Conservation (phyloP, 1,140 invertebrate species). For the Caenorhabditis tropicalis region DNA sequence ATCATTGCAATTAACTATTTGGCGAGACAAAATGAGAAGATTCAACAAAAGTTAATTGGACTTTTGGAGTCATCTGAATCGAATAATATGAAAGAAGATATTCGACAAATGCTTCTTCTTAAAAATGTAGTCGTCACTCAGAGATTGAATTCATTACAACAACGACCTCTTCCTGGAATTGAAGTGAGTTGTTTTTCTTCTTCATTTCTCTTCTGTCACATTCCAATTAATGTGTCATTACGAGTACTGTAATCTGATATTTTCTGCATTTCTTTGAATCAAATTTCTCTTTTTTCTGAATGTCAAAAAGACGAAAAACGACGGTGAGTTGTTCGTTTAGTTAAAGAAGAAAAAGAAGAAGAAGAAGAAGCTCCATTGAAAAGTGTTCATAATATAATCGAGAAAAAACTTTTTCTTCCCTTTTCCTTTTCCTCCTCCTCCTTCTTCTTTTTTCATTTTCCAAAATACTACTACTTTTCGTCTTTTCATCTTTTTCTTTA, state of each 20-base stretch:
- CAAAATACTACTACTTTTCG: conserved; percentile 1
- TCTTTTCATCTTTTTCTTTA: background rate
- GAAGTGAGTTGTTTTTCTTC: background rate
- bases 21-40: conserved; percentile 40
- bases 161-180: background rate
- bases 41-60: conserved; percentile 15
- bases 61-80: conserved; percentile 26
- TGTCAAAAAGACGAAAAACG: background rate
- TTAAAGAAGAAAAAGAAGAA: too few relatives aligned
- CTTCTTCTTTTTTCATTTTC: too few relatives aligned
- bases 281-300: conserved; percentile 10
- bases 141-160: conserved; percentile 18
- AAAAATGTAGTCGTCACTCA: conserved; percentile 32
- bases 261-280: background rate
- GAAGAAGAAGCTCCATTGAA: background rate
- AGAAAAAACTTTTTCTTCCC: background rate
- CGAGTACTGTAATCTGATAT: background rate
- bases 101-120: conserved; percentile 35
- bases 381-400: conserved; percentile 41
- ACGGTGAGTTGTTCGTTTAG: background rate
- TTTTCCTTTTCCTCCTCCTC: background rate
- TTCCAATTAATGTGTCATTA: background rate
- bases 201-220: background rate
- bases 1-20: conserved; percentile 40
- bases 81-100: conserved; percentile 10